These are phyloP conservation scores for Lucilia sericata DNA, from an alignment of 1,140 invertebrate genomes.

Conservation along the genomic window DNA sequence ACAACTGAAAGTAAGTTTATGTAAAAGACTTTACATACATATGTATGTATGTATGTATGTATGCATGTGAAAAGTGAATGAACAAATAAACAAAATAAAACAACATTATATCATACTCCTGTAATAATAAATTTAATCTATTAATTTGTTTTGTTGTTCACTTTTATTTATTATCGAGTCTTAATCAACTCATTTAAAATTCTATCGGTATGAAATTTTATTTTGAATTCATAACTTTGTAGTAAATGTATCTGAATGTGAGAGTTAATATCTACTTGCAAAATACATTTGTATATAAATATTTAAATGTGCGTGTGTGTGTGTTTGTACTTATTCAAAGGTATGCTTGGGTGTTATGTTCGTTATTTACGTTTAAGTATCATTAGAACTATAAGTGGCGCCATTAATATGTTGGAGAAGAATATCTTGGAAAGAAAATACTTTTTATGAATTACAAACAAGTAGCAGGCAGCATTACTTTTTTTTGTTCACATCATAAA, in stretches of 20 bases:
- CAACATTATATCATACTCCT: not conserved
- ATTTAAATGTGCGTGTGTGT: not conserved
- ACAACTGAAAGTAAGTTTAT: not conserved
- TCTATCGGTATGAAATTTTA: not conserved
- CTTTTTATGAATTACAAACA: conserved; percentile 43
- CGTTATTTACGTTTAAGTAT: conserved; percentile 20
- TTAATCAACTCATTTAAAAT: conserved; percentile 28
- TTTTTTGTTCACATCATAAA: conserved; percentile 12
- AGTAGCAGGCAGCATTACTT: not conserved
- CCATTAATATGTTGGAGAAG: conserved; percentile 29
- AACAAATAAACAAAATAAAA: not conserved
- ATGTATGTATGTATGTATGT: too few species aligned
- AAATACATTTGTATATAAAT: not conserved
- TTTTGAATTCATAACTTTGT: conserved; percentile 1
- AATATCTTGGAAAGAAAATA: conserved; percentile 30
- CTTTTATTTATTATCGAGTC: too few species aligned
- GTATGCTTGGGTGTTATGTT: not conserved
- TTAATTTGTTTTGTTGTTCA: not conserved
- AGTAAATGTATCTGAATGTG: not conserved
- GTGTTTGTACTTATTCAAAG: not conserved
- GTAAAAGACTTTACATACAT: not conserved
- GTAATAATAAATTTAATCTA: not conserved
- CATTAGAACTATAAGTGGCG: conserved; percentile 41
- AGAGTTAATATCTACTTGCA: not conserved
- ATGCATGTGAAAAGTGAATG: too few species aligned